Percentiles rank a stretch among this genome's conserved stretches.
These are phyloP conservation scores for Dryococelus australis DNA, from an alignment of 2,888 invertebrate species.

Conservation along the genomic window DNA sequence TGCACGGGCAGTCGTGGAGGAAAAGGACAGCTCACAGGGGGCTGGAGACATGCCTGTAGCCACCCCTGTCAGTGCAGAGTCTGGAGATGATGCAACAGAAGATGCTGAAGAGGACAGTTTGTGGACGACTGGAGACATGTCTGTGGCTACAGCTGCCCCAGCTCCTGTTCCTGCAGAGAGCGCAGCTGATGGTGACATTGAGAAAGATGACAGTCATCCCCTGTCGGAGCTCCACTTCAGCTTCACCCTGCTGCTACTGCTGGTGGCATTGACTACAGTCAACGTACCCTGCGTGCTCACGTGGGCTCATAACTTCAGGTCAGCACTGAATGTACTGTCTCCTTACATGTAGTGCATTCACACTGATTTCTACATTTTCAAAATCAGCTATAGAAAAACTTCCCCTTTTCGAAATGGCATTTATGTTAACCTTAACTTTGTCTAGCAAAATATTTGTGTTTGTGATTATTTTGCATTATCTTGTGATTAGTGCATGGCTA, in stretches of 20 bases:
- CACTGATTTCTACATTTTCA: too few species aligned
- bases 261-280: constrained; percentile 69
- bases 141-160: not conserved
- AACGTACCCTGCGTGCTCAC: constrained; percentile 77
- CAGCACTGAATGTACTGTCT: constrained; percentile 52
- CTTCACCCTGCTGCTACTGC: constrained; percentile 73
- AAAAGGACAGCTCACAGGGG: not conserved
- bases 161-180: constrained; percentile 30
- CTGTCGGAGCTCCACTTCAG: constrained; percentile 73
- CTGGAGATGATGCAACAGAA: not conserved
- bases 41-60: not conserved
- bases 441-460: too few species aligned
- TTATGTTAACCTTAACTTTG: too few species aligned
- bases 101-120: not conserved
- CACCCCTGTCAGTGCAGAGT: too few species aligned
- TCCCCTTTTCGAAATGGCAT: too few species aligned
- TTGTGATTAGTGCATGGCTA: too few species aligned
- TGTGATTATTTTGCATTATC: too few species aligned
- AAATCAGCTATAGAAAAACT: too few species aligned
- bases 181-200: constrained; percentile 34
- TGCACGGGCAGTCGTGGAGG: not conserved
- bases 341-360: too few species aligned
- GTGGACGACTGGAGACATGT: not conserved
- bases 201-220: constrained; percentile 47
- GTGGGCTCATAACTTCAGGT: constrained; percentile 84